Conservation (phyloP, 2,113 vertebrate genomes). For the Manacus vitellinus region DNA sequence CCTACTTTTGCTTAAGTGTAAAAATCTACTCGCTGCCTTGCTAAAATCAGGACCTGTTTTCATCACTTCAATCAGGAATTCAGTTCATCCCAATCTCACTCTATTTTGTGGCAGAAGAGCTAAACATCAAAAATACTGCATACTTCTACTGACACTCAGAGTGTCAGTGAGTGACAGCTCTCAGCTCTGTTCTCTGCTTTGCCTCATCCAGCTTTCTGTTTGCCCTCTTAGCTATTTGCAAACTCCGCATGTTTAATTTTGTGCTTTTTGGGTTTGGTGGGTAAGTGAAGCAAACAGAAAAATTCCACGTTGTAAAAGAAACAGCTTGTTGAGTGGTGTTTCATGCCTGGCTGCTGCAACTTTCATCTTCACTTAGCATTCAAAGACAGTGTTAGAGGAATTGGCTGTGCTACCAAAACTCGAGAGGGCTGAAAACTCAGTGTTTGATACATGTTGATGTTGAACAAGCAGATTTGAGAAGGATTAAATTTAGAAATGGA, state of each 20-base stretch:
- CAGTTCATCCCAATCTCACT: background rate
- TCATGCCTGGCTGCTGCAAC: background rate
- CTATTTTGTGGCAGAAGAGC: background rate
- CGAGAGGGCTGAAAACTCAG: background rate
- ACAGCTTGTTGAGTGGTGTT: background rate
- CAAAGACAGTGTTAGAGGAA: background rate
- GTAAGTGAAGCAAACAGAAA: background rate
- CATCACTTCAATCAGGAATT: background rate
- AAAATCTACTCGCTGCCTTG: background rate
- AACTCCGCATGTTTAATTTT: background rate
- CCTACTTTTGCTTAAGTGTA: background rate
- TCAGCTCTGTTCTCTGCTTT: background rate
- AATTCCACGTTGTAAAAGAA: background rate
- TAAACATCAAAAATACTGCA: background rate
- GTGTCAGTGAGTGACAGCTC: too few relatives aligned
- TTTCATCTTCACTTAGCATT: background rate
- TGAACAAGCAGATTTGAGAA: background rate
- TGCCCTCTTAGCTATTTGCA: background rate
- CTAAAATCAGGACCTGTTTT: background rate
- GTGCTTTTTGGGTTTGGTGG: background rate
- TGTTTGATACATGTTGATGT: background rate
- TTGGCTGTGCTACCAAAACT: background rate
- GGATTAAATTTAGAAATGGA: constrained; percentile 52
- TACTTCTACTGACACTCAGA: background rate
- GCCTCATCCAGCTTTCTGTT: background rate